phyloP scores from a whole-genome alignment of 2,113 vertebrate genomes.

The Motacilla tschutschensis region DNA sequence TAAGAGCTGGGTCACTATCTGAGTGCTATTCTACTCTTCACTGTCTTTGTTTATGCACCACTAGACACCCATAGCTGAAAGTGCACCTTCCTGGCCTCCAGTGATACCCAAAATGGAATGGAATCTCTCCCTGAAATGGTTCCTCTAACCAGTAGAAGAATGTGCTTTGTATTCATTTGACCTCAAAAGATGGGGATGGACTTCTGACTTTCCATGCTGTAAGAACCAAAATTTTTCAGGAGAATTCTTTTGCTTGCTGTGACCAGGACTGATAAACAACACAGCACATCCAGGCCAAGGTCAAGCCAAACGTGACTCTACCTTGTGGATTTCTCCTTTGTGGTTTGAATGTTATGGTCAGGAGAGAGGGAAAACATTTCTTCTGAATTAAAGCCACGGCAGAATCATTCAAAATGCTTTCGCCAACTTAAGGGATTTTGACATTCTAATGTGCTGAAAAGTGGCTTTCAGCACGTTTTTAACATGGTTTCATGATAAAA shows the following conservation, averaged over 20 bases:
- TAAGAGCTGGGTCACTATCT: not conserved
- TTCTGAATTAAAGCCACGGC: not conserved
- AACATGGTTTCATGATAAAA: not conserved
- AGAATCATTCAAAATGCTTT: not conserved
- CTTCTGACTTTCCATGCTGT: not conserved
- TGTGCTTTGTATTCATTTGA: not conserved
- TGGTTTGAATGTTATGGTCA: not conserved
- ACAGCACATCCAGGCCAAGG: not conserved
- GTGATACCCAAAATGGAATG: not conserved
- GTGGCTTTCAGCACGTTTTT: not conserved
- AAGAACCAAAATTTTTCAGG: not conserved
- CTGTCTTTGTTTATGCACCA: not conserved
- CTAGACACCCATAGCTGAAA: not conserved
- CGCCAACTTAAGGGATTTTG: not conserved
- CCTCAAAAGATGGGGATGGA: not conserved
- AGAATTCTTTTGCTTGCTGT: not conserved
- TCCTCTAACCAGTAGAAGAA: not conserved
- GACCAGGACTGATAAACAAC: not conserved
- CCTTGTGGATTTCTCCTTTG: constrained; percentile 5
- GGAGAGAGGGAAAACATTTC: not conserved
- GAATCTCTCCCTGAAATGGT: not conserved
- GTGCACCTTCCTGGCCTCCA: not conserved
- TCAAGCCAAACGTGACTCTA: not conserved
- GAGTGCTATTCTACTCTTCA: not conserved
- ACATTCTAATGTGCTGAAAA: not conserved